A percentile compares a stretch with the other conserved stretches of the same genome.
Evolutionary conservation across 2,113 vertebrate species (phyloP).

Genomic region (Cervus canadensis): DNA sequence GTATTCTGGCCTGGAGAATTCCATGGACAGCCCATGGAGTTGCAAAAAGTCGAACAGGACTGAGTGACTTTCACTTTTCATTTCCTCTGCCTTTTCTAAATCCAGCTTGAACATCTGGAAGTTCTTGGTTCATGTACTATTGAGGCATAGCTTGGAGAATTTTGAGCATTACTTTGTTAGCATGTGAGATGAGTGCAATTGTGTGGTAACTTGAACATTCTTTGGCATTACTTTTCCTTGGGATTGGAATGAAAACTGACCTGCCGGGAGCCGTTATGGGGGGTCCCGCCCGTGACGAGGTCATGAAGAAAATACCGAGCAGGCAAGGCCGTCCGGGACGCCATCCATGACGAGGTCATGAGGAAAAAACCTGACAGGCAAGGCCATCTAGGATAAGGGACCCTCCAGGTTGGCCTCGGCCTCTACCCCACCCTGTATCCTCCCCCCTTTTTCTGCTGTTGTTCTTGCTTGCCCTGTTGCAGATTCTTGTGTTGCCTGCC

Average conservation of each 20-base stretch:
- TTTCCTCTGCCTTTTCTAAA: neutral
- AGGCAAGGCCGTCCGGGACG: too few relatives aligned
- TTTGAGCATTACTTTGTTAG: neutral
- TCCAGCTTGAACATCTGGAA: neutral
- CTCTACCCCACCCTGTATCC: too few relatives aligned
- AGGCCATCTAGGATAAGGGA: too few relatives aligned
- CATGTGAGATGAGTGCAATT: neutral
- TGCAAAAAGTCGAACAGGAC: neutral
- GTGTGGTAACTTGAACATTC: neutral
- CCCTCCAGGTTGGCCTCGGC: too few relatives aligned
- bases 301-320: too few relatives aligned
- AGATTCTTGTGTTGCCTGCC: too few relatives aligned
- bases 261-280: neutral
- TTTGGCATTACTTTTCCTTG: neutral
- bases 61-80: neutral
- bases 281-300: too few relatives aligned
- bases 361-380: too few relatives aligned
- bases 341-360: too few relatives aligned
- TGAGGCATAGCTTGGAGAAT: neutral
- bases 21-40: neutral
- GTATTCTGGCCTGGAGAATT: neutral
- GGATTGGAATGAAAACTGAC: neutral
- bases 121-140: neutral
- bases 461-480: too few relatives aligned
- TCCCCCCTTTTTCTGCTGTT: too few relatives aligned